Conservation (phyloP, 2,888 invertebrate genomes). For the Prosapia bicincta region DNA sequence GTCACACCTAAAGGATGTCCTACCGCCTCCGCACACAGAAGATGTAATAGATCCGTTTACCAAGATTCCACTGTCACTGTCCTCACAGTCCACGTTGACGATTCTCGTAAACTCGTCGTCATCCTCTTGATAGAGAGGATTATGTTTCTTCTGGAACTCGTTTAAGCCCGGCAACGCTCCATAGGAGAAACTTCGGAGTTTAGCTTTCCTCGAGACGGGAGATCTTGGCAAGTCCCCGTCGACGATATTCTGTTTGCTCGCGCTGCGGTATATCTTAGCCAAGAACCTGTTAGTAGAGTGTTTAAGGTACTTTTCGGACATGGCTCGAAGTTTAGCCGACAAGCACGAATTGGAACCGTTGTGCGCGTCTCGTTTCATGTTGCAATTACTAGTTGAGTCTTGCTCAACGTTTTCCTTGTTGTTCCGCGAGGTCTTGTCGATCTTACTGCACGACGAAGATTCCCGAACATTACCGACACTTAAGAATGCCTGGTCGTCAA, state of each 20-base stretch:
- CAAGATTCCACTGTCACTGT: conserved; percentile 72
- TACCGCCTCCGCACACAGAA: conserved; percentile 59
- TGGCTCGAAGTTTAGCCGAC: conserved; percentile 65
- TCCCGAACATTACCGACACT: conserved; percentile 15
- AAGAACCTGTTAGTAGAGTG: conserved; percentile 65
- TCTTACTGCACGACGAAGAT: conserved; percentile 14
- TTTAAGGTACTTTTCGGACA: conserved; percentile 69
- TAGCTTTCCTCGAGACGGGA: conserved; percentile 50
- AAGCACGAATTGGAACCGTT: conserved; percentile 55
- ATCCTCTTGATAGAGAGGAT: conserved; percentile 61
- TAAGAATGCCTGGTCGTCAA: conserved; percentile 25
- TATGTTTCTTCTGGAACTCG: conserved; percentile 55
- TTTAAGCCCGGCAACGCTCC: conserved; percentile 70
- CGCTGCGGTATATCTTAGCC: conserved; percentile 58
- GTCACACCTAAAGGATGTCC: conserved; percentile 27
- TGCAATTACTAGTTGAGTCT: not conserved
- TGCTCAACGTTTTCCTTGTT: not conserved
- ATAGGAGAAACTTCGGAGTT: conserved; percentile 65
- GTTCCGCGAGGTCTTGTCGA: conserved; percentile 10
- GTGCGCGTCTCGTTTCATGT: conserved; percentile 21
- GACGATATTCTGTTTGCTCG: conserved; percentile 42
- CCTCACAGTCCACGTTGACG: conserved; percentile 59
- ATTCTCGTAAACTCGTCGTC: conserved; percentile 39
- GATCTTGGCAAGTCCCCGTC: conserved; percentile 49
- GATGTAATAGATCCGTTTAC: conserved; percentile 69